A percentile compares a stretch with the other conserved stretches of the same genome.
phyloP scores from a whole-genome alignment of 2,888 invertebrate genomes.

The Hirtodrosophila trivittata region DNA sequence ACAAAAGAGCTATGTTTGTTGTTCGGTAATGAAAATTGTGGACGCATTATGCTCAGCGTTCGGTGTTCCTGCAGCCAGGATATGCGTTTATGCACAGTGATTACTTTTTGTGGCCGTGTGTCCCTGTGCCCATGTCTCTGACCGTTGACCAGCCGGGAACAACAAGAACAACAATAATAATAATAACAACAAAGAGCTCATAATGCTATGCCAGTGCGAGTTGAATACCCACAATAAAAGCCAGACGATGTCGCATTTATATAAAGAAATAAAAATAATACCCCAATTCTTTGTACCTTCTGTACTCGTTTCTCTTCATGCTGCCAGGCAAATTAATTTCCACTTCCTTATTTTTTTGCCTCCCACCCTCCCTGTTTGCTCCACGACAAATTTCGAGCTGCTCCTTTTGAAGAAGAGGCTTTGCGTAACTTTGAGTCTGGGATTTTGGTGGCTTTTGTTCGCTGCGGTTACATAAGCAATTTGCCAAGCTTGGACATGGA shows the following conservation, averaged over 20 bases:
- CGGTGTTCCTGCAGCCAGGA: constrained; percentile 71
- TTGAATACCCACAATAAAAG: constrained; percentile 66
- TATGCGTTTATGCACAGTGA: constrained; percentile 75
- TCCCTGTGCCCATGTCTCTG: no score
- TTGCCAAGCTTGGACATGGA: constrained; percentile 15
- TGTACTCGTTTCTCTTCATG: constrained; percentile 23
- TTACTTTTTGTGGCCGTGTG: constrained; percentile 68
- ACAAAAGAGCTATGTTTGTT: constrained; percentile 41
- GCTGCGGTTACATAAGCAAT: constrained; percentile 25
- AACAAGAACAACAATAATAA: constrained; percentile 15
- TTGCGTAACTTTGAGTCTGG: not conserved
- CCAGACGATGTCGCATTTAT: constrained; percentile 69
- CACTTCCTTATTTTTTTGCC: constrained; percentile 32
- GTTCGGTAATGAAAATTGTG: constrained; percentile 73
- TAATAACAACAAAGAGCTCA: constrained; percentile 9
- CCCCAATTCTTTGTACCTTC: constrained; percentile 37
- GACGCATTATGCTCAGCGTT: constrained; percentile 74
- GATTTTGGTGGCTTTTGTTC: constrained; percentile 22
- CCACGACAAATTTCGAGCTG: constrained; percentile 19
- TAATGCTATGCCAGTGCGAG: constrained; percentile 37
- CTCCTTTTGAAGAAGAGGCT: constrained; percentile 25
- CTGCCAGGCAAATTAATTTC: constrained; percentile 61
- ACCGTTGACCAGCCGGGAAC: constrained; percentile 45
- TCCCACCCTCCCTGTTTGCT: not conserved
- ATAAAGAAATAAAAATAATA: constrained; percentile 70